Base-by-base conservation (phyloP, 2,888 invertebrate genomes). In the Leucophenga montana region DNA sequence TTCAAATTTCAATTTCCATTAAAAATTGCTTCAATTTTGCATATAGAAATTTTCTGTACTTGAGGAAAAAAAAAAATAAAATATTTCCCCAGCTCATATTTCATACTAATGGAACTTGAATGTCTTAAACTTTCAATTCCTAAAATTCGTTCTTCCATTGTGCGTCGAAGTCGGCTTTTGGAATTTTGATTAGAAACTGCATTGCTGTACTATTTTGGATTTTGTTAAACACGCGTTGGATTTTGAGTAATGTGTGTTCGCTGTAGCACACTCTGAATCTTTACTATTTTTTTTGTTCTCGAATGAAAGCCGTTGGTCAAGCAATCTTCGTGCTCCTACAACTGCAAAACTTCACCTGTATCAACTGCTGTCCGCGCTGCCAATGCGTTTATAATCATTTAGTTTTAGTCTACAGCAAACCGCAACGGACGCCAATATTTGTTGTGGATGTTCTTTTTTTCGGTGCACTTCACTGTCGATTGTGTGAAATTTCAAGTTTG, bases 151-250 rank as follows among this genome's bases (percentile, higher is more conserved):
- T n/a, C n/a, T n/a, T n/a, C 27, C 31, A 3, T 50, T 50, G 50
- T 54, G 16, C 39, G 16, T 33, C n/a, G 50, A 14, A 18, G n/a
- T 54, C 14, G 33, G 39, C 20, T 20, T 27, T 69, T 76, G 88
- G 88, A 84, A 88, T 88, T 88, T 88, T 88, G 88, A 88, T 88
- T 88, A 88, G 88, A 85, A 85, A 82, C 82, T 39, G 79, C 85
- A 83, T 76, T 75, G 57, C 78, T 79, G n/a, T n/a, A n/a, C 80
- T 73, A 74, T 68, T 67, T 46, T 68, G 75, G 75, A 80, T 82
- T 80, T 70, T 75, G 79, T 75, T 79, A 78, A 81, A 78, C 84
- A 82, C 85, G 84, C 82, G 76, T 78, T 76, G 78, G 85, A 81
- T 84, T 85, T 84, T 85, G 81, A 85, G 85, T 85, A 78, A 85